Base-by-base conservation (phyloP, 2,113 vertebrate genomes). In the Rhynchomys soricoides region DNA sequence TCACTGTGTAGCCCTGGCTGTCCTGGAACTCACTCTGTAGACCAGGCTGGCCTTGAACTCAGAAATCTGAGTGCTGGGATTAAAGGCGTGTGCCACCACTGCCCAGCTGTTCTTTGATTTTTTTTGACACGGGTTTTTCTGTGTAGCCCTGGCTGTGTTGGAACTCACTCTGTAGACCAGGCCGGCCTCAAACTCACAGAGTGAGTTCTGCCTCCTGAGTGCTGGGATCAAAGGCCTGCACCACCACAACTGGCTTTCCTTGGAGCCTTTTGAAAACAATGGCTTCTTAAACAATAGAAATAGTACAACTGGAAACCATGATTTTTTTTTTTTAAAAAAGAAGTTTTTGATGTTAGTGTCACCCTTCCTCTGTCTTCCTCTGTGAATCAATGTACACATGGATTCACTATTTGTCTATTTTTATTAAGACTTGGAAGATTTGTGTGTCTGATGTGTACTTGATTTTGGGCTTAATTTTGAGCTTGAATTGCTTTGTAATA, bases 221-320 rank as follows among this genome's bases (percentile, higher is more conserved):
- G 71, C n/a, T 73, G 19, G 71, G n/a, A 73, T 40, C n/a, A 73
- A 73, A 73, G n/a, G n/a, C 3, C 8, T 43, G n/a, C 2, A 21
- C 71, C 19, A 40, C 71, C 71, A 40, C 71, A 21, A 9, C n/a
- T 43, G 71, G 19, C n/a, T 73, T 40, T 73, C n/a, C 64, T 66
- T 73, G 79, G 0, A 86, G 43, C 92, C 90, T 37, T 57, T 37
- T 34, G 31, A 66, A 88, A 62, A 85, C 91, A 94, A 92, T 15
- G 90, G 21, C 43, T 50, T 93, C 86, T 34, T 81, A 71, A 81
- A 79, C n/a, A 82, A 59, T 34, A 40, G 57, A 73, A 93, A 94
- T 75, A 90, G 86, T 71, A 26, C 7, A 86, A 11, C 57, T 93
- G 75, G 62, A 94, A 93, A 50, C 71, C 57, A 6, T 91, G 62